These are phyloP conservation scores for Drosophila varians DNA, from an alignment of 1,140 invertebrate genomes.

Conservation along the genomic window DNA sequence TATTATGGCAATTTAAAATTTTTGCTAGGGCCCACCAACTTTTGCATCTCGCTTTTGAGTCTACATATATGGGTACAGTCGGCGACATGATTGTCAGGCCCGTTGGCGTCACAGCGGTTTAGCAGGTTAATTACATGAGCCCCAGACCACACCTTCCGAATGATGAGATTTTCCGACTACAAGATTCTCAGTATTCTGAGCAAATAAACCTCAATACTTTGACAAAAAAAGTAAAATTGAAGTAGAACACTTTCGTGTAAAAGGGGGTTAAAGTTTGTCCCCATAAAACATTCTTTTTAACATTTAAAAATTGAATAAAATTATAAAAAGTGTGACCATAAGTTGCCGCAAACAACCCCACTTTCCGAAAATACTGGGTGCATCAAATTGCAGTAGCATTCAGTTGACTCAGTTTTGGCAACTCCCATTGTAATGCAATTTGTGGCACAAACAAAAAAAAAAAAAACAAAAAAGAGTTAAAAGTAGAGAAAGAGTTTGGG, in stretches of 20 bases:
- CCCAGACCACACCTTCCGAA: conserved; percentile 3
- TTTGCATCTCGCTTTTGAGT: background rate
- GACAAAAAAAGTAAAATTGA: no score
- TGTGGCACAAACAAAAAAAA: conserved; percentile 11
- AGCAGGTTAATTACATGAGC: conserved; percentile 70
- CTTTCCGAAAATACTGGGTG: conserved; percentile 1
- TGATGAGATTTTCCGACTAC: background rate
- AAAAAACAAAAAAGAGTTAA: background rate
- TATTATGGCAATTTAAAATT: conserved; percentile 52
- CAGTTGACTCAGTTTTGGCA: conserved; percentile 24
- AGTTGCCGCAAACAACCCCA: background rate
- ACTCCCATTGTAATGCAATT: conserved; percentile 51
- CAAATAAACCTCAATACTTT: no score
- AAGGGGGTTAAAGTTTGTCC: no score
- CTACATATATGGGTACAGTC: conserved; percentile 6
- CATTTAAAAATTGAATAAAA: background rate
- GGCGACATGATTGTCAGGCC: conserved; percentile 43
- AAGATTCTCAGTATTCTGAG: background rate
- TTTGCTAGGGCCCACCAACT: conserved; percentile 5
- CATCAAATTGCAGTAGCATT: background rate
- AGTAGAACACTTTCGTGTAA: no score
- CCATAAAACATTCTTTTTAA: no score
- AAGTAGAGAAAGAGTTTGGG: background rate
- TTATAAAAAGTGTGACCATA: no score
- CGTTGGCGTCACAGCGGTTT: conserved; percentile 70